Evolutionary conservation across 2,797 vertebrate genomes (phyloP).

Genomic region (Sitta carolinensis): DNA sequence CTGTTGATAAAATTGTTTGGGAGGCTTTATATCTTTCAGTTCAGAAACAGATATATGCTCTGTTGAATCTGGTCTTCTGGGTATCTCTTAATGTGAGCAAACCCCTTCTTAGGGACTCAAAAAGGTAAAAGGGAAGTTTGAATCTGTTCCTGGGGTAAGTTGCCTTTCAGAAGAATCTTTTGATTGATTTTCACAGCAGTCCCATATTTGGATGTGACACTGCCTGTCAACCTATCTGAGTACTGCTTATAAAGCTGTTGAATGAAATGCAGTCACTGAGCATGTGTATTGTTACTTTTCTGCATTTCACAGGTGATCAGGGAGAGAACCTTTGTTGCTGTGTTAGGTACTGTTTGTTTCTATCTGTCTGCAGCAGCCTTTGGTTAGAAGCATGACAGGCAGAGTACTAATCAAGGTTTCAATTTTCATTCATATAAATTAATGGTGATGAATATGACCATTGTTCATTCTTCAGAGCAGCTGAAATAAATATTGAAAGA

Average conservation of each 20-base stretch:
- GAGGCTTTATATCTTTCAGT: background rate
- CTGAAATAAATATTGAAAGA: background rate
- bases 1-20: background rate
- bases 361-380: background rate
- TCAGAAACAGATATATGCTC: background rate
- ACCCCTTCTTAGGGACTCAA: background rate
- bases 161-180: background rate
- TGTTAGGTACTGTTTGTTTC: background rate
- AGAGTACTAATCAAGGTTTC: background rate
- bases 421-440: background rate
- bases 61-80: background rate
- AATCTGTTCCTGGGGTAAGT: background rate
- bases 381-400: background rate
- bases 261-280: background rate
- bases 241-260: background rate
- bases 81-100: background rate
- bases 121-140: background rate
- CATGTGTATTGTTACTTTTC: background rate
- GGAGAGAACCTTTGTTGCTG: background rate
- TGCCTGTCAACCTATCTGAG: background rate
- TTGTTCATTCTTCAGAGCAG: background rate
- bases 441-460: background rate
- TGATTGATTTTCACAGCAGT: background rate
- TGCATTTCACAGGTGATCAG: background rate
- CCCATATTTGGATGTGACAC: background rate